Conservation (phyloP, 2,113 vertebrate genomes). For the Cheirogaleus medius region DNA sequence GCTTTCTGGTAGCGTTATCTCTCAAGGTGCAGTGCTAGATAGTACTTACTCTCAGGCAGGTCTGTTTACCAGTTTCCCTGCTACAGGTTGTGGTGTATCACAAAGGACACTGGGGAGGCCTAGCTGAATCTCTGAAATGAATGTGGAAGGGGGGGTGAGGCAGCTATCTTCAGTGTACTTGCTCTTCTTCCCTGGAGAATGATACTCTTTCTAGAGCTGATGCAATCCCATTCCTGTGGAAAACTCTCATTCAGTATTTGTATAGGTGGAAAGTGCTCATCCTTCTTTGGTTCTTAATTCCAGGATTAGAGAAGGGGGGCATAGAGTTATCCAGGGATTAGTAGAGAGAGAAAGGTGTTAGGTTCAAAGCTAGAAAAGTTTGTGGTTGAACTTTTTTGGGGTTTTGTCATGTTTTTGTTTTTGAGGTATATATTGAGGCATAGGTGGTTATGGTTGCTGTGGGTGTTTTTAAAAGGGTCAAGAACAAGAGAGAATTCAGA, state of each 20-base stretch:
- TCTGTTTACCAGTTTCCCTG: background rate
- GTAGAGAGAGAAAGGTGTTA: background rate
- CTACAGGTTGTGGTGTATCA: background rate
- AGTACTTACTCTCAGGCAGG: background rate
- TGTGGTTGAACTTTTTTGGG: slow-evolving; percentile 8
- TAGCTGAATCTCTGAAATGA: background rate
- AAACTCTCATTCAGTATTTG: background rate
- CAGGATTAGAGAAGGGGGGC: background rate
- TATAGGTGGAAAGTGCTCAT: background rate
- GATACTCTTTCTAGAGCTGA: slow-evolving; percentile 19
- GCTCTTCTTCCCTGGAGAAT: background rate
- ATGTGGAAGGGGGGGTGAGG: background rate
- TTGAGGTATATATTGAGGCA: background rate
- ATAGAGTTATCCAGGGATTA: background rate
- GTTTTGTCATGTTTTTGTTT: background rate
- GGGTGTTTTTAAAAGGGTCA: background rate
- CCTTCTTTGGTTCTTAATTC: background rate
- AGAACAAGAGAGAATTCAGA: slow-evolving; percentile 28
- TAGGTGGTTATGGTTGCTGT: background rate
- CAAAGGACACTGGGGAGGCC: background rate
- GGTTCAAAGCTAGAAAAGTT: background rate
- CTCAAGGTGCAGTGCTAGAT: background rate
- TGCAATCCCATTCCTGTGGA: background rate
- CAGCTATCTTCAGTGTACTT: background rate
- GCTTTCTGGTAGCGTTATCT: background rate